phyloP scores from a whole-genome alignment of 2,797 vertebrate species.

The Cyclura pinguis region DNA sequence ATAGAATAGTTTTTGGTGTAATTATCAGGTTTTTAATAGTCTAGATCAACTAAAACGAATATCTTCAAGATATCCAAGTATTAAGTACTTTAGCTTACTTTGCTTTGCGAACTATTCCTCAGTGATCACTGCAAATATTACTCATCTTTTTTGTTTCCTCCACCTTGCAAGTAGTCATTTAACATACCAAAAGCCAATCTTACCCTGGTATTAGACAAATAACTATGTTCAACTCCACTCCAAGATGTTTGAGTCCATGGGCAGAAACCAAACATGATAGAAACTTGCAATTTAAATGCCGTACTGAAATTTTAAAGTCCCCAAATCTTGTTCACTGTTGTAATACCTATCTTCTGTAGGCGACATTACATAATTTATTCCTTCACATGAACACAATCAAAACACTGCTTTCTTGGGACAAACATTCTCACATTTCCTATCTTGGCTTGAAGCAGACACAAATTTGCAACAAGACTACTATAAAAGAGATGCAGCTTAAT shows the following conservation, averaged over 20 bases:
- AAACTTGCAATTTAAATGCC: no score
- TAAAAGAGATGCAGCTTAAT: no score
- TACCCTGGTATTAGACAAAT: not conserved
- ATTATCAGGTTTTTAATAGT: not conserved
- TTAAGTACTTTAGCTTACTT: not conserved
- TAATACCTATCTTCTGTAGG: no score
- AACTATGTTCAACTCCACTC: not conserved
- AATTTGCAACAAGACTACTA: no score
- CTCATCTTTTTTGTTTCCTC: no score
- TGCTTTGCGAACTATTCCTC: not conserved
- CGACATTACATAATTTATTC: no score
- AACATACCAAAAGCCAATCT: not conserved
- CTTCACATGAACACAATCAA: no score
- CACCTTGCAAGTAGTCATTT: not conserved
- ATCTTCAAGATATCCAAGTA: not conserved
- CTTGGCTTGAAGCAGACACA: no score
- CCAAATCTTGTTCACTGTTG: no score
- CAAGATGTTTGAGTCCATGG: not conserved
- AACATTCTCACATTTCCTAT: no score
- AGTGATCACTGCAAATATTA: not conserved
- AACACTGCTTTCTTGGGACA: no score
- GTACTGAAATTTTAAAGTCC: no score
- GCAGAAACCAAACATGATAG: not conserved
- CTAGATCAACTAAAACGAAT: not conserved
- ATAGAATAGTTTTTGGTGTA: not conserved